Conservation (phyloP, 2,797 vertebrate genomes). For the Toxotes lorentzi region DNA sequence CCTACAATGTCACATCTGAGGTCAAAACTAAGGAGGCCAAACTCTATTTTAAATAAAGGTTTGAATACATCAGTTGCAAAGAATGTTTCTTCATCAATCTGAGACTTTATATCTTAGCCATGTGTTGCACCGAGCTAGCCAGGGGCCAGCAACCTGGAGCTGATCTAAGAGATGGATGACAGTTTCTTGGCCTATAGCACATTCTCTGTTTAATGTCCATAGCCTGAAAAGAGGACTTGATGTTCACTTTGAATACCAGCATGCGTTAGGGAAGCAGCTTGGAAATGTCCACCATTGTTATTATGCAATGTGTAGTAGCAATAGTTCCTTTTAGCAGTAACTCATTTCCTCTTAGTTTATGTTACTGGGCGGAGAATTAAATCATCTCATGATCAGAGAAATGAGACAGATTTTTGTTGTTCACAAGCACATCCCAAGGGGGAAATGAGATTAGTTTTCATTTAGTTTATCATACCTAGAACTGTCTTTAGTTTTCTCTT, state of each 20-base stretch:
- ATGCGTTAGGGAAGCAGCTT: background rate
- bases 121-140: background rate
- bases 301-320: background rate
- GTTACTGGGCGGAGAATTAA: conserved; percentile 7
- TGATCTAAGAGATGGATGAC: background rate
- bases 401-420: conserved; percentile 14
- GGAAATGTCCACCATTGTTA: background rate
- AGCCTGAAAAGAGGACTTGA: background rate
- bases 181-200: background rate
- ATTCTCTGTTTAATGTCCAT: background rate
- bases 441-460: background rate
- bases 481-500: conserved; percentile 22
- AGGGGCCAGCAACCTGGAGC: background rate
- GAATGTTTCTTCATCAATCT: background rate
- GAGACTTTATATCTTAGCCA: background rate
- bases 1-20: background rate
- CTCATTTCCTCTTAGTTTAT: background rate
- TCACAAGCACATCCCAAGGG: conserved; percentile 28
- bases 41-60: background rate
- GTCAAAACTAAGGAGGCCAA: background rate
- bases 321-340: background rate
- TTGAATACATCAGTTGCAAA: background rate
- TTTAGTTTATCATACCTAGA: background rate
- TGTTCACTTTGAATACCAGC: background rate
- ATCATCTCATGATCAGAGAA: conserved; percentile 37